Base-by-base conservation (phyloP, 2,113 vertebrate genomes). In the Ictalurus punctatus region DNA sequence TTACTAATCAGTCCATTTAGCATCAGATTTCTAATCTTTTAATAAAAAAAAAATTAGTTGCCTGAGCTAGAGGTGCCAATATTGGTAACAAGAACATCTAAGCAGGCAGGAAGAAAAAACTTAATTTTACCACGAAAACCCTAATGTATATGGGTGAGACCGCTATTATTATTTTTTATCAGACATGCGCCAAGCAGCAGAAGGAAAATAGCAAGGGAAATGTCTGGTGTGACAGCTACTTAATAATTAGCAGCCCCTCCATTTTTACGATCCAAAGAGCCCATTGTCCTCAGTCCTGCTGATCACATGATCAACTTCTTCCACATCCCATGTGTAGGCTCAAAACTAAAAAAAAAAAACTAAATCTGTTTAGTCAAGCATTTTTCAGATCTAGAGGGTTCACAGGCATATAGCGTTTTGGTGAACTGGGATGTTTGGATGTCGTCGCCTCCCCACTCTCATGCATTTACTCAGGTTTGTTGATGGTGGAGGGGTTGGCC, bases 1-100 rank as follows among this genome's bases (percentile, higher is more conserved):
- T 25, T 80, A 37, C 34, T 63, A 21, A 85, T 80, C 58, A 86
- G 59, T 79, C 30, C 25, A 25, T 37, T 90, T 87, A 86, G 40
- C 37, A 56, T 63, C 37, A 34, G 48, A 73, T 86, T 63, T 81
- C 16, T 37, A 19, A 90, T 10, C 30, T 59, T 48, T 84, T 30
- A 54, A 67, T n/a, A 30, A 74, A 30, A 48, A 40, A 44, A 48
- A 48, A 48, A 48, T 59, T 25, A 76, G 19, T 44, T 44, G 40
- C 37, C 21, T 21, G 69, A 37, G 17, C 30, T 44, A 76, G 3
- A 76, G 6, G 23, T 76, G 37, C 19, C 37, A 76, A 79, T 12
- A 78, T 6, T 48, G 6, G 3, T 13, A 52, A 52, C 8, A 25
- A 79, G 3, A n/a, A 27, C n/a, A 80, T 54, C 14, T 80, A 54